Evolutionary conservation across 64 coral and sea anemone genomes (phyloP).

Genomic region (Pocillopora damicornis): DNA sequence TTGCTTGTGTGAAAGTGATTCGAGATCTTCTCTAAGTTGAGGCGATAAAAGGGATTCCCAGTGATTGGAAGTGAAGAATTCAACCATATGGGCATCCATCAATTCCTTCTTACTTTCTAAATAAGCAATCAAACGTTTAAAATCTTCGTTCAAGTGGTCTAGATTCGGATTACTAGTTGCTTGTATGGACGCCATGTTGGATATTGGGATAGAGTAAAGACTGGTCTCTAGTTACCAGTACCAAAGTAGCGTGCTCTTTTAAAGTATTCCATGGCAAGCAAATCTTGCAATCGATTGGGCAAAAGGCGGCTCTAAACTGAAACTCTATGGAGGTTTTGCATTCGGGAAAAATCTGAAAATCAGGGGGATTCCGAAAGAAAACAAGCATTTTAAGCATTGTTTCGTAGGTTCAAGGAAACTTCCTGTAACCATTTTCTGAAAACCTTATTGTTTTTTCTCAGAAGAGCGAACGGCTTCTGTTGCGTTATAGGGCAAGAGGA

Average conservation of each 20-base stretch:
- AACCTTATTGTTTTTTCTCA: too few species aligned
- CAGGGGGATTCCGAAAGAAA: too few species aligned
- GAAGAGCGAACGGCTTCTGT: too few species aligned
- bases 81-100: slow-evolving; percentile 64
- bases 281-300: too few species aligned
- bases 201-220: neutral
- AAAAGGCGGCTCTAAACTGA: too few species aligned
- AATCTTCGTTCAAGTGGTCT: slow-evolving; percentile 19
- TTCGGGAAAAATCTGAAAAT: too few species aligned
- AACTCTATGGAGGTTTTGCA: too few species aligned
- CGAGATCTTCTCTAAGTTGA: slow-evolving; percentile 39
- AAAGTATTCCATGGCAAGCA: neutral
- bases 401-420: too few species aligned
- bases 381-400: too few species aligned
- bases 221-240: neutral
- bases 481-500: too few species aligned
- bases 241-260: neutral
- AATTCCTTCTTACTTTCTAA: slow-evolving; percentile 14
- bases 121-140: slow-evolving; percentile 24
- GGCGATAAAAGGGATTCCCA: slow-evolving; percentile 46
- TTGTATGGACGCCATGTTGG: neutral
- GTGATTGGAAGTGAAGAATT: slow-evolving; percentile 49
- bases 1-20: slow-evolving; percentile 28
- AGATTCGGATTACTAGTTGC: neutral
- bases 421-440: too few species aligned